Conservation (phyloP, 2,797 vertebrate species). For the Erethizon dorsatum region DNA sequence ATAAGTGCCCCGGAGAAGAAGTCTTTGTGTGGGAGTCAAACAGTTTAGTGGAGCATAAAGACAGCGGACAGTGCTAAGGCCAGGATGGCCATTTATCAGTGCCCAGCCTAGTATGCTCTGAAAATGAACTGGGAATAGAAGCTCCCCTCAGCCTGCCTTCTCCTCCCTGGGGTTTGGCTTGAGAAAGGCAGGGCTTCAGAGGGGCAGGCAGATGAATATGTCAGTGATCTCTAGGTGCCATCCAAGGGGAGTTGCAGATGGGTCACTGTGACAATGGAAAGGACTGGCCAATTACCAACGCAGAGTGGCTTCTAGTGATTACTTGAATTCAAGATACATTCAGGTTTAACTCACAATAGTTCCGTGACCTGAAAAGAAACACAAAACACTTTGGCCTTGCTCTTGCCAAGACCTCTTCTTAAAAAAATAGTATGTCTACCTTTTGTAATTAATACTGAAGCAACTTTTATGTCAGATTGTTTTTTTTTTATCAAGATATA, state of each 20-base stretch:
- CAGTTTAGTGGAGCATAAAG: conserved; percentile 79
- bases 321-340: conserved; percentile 86
- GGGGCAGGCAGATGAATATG: conserved; percentile 66
- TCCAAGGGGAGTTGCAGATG: conserved; percentile 74
- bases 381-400: neutral
- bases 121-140: conserved; percentile 85
- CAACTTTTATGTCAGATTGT: neutral
- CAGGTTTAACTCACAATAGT: conserved; percentile 80
- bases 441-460: neutral
- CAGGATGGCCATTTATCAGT: conserved; percentile 78
- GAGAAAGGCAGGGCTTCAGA: conserved; percentile 72
- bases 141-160: conserved; percentile 75
- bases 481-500: conserved; percentile 28
- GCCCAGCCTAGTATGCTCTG: conserved; percentile 76
- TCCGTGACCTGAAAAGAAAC: conserved; percentile 44
- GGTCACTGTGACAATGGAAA: conserved; percentile 81
- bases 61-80: conserved; percentile 75
- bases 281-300: conserved; percentile 85
- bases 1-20: conserved; percentile 9
- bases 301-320: conserved; percentile 85
- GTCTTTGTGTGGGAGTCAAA: conserved; percentile 72
- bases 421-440: neutral
- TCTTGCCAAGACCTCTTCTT: neutral
- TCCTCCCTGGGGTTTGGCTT: conserved; percentile 83
- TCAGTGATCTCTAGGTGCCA: conserved; percentile 78